Percentiles rank a stretch among this genome's conserved stretches.
Evolutionary conservation across 2,888 invertebrate species (phyloP).

Genomic region (Lymantria monacha): DNA sequence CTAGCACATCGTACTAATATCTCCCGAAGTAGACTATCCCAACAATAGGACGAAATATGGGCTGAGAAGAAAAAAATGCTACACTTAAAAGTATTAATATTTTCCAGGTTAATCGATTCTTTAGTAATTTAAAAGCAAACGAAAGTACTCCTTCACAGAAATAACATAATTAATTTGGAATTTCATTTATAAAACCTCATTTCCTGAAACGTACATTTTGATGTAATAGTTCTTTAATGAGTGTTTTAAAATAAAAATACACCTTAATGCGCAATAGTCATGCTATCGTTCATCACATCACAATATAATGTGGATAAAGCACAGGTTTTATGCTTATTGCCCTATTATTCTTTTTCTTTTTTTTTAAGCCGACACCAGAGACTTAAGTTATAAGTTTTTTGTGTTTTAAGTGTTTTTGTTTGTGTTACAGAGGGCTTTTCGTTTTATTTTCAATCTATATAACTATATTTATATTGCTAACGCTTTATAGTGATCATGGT

Average conservation of each 20-base stretch:
- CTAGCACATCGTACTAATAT: no score
- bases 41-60: no score
- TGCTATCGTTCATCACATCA: neutral
- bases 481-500: no score
- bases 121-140: neutral
- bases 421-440: no score
- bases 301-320: neutral
- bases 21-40: no score
- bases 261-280: neutral
- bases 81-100: neutral
- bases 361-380: no score
- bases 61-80: neutral
- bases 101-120: neutral
- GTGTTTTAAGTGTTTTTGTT: no score
- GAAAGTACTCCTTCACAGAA: neutral
- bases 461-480: no score
- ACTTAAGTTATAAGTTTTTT: no score
- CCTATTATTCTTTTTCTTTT: no score
- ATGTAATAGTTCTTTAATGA: conserved; percentile 1
- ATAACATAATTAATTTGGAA: neutral
- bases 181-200: neutral
- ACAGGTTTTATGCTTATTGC: no score
- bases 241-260: neutral
- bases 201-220: neutral
- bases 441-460: no score